Evolutionary conservation across 2,888 invertebrate species (phyloP), one percentile per base, ranked within the genome.

Genomic region (Ceraclea dissimilis): DNA sequence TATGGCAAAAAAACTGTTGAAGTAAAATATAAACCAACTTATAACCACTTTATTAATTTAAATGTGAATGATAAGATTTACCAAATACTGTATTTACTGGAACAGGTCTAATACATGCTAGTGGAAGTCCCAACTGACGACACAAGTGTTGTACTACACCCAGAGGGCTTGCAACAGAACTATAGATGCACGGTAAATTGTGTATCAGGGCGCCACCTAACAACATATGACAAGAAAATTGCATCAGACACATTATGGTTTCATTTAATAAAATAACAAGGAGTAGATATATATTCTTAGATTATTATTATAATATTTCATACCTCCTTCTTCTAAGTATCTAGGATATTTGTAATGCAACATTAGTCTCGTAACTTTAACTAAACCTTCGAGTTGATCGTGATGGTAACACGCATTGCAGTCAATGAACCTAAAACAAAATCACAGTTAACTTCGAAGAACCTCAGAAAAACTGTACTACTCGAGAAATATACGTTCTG

Each of bases 371-470:
- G 89, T 86, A n/a, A 92, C 84, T 49, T 90, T 78, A 13, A 94
- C 85, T 21, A 94, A 74, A 2, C 94, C 94, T 66, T 95, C 94
- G 33, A 89, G 74, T 62, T 87, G 88, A 65, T 94, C 94, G 62
- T 91, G 89, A 67, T 94, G 93, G 68, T 91, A 93, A 68, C 86
- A 91, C 1, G 91, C 87, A 33, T 87, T 83, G 59, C 88, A 87
- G 66, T 93, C 90, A 59, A 85, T 78, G 69, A 93, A 85, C 65
- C 93, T 90, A 75, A 10, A 26, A 52, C 20, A 49, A 19, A 47
- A 26, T 19, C 20, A 17, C 18, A 26, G 10, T 6, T 26, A 26
- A 26, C 4, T 26, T 26, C 18, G 6, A 43, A n/a, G n/a, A n/a
- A n/a, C n/a, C n/a, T n/a, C n/a, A n/a, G n/a, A n/a, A n/a, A n/a